Conservation (phyloP, 2,113 vertebrate species). For the Mixornis gularis region DNA sequence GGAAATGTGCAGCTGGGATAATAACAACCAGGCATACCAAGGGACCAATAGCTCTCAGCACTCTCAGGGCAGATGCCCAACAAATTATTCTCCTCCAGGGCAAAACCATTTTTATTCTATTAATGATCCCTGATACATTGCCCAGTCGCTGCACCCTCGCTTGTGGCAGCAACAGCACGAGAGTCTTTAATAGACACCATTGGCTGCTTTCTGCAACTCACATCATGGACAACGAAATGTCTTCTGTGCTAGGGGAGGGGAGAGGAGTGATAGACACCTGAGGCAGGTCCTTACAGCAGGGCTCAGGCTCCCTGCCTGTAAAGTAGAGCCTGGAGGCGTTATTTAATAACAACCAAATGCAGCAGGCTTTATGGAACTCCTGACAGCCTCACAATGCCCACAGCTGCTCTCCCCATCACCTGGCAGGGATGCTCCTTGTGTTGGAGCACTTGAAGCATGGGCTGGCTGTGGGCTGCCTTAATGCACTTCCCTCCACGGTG, state of each 20-base stretch:
- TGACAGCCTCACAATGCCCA: background rate
- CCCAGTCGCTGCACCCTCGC: background rate
- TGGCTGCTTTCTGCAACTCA: background rate
- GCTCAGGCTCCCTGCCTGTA: background rate
- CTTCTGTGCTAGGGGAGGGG: background rate
- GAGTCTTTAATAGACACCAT: background rate
- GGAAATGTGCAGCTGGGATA: background rate
- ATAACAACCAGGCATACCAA: background rate
- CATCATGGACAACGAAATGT: background rate
- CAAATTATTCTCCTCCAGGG: slow-evolving; percentile 1
- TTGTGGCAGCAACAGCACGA: fast-evolving
- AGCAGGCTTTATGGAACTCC: background rate
- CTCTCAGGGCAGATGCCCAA: background rate
- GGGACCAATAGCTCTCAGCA: background rate
- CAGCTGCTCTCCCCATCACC: background rate
- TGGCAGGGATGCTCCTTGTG: background rate
- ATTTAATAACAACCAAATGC: background rate
- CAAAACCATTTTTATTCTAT: background rate
- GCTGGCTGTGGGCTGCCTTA: background rate
- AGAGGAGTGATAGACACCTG: background rate
- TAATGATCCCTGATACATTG: background rate
- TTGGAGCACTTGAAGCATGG: background rate
- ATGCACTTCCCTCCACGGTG: fast-evolving
- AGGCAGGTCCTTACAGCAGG: background rate
- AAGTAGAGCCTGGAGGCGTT: background rate